These are phyloP conservation scores for Rutilus rutilus DNA, from an alignment of 2,113 vertebrate genomes.

Conservation along the genomic window DNA sequence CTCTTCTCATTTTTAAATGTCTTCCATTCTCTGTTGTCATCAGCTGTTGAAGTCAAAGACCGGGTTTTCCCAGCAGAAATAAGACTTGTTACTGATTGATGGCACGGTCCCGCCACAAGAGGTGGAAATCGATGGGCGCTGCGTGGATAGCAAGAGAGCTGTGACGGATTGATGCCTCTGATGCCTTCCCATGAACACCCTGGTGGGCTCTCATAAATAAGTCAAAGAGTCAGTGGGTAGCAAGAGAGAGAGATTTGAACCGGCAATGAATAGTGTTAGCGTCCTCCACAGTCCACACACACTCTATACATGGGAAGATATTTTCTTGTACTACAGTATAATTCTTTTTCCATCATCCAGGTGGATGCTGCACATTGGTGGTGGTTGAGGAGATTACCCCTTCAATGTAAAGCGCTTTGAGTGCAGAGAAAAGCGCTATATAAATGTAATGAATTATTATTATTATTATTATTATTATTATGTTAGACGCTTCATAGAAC, in stretches of 20 bases:
- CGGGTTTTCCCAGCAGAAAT: slow-evolving; percentile 74
- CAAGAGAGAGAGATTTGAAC: slow-evolving; percentile 36
- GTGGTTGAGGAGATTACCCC: too few species aligned
- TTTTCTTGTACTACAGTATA: not conserved
- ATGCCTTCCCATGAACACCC: slow-evolving; percentile 66
- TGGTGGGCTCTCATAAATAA: slow-evolving; percentile 71
- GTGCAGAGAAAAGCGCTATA: too few species aligned
- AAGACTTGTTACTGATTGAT: slow-evolving; percentile 82
- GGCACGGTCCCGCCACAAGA: slow-evolving; percentile 66
- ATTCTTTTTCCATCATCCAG: too few species aligned
- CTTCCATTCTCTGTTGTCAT: slow-evolving; percentile 15
- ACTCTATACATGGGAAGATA: not conserved
- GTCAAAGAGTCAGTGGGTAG: slow-evolving; percentile 59
- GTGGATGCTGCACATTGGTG: too few species aligned
- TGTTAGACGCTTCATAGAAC: too few species aligned
- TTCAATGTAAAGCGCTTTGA: too few species aligned
- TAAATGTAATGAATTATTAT: too few species aligned
- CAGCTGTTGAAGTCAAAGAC: slow-evolving; percentile 47
- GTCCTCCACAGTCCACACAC: not conserved
- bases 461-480: too few species aligned
- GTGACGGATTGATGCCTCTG: slow-evolving; percentile 64
- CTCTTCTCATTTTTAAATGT: not conserved
- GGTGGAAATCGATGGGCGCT: slow-evolving; percentile 73
- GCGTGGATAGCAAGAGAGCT: slow-evolving; percentile 63
- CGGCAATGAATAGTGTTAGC: not conserved